A percentile compares a stretch with the other conserved stretches of the same genome.
phyloP scores from a whole-genome alignment of 1,140 invertebrate genomes.

The Arion vulgaris region DNA sequence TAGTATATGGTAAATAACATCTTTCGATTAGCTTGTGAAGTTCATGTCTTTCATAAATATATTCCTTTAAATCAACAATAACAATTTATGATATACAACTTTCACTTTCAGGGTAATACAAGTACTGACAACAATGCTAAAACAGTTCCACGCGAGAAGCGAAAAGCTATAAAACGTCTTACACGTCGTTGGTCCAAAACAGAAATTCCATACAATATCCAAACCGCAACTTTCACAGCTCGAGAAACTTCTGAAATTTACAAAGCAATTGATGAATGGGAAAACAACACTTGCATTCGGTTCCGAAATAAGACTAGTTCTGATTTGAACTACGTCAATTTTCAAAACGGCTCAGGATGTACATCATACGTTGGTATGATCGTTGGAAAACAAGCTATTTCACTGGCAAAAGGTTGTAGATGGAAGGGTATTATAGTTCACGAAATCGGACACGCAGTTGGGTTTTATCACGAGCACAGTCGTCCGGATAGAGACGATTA shows the following conservation, averaged over 20 bases:
- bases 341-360: conserved; percentile 19
- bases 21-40: no score
- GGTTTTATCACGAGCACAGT: conserved; percentile 76
- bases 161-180: background rate
- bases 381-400: conserved; percentile 4
- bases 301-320: background rate
- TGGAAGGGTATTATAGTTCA: conserved; percentile 58
- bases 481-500: conserved; percentile 71
- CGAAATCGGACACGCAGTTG: conserved; percentile 73
- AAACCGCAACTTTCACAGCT: background rate
- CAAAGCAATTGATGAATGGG: conserved; percentile 3
- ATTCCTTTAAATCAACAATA: no score
- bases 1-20: no score
- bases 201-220: background rate
- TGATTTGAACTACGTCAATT: background rate
- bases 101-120: background rate
- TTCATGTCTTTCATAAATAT: no score
- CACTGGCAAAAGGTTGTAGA: conserved; percentile 24
- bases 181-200: background rate
- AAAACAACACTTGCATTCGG: conserved; percentile 2
- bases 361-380: conserved; percentile 38
- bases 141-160: background rate
- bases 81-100: no score
- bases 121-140: background rate
- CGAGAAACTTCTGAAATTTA: background rate